Percentiles rank a stretch among this genome's conserved stretches.
phyloP scores from a whole-genome alignment of 2,888 invertebrate species.

The Agrilus biguttatus region DNA sequence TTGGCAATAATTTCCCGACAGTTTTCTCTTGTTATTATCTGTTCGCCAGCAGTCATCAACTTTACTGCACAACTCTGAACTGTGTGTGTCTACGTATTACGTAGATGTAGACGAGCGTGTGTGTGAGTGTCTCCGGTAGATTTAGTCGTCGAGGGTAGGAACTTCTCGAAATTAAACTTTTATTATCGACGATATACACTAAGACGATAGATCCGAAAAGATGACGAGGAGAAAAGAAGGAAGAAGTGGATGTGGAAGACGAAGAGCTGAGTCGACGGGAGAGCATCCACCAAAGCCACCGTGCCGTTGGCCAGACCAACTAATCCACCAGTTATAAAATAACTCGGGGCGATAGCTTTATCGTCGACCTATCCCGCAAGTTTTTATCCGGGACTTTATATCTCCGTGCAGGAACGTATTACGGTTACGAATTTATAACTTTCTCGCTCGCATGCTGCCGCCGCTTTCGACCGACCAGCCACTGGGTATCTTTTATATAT shows the following conservation, averaged over 20 bases:
- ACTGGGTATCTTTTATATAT: too few relatives aligned
- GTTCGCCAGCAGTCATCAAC: too few relatives aligned
- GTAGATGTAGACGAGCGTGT: background rate
- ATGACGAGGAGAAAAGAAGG: background rate
- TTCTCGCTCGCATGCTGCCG: too few relatives aligned
- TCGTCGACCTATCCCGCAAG: conserved; percentile 8
- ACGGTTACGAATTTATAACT: background rate
- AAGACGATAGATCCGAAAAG: background rate
- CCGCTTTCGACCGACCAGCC: too few relatives aligned
- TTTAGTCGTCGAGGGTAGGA: too few relatives aligned
- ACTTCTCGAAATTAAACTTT: too few relatives aligned
- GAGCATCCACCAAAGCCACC: background rate
- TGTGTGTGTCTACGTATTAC: background rate
- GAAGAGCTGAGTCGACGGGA: background rate
- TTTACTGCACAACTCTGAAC: too few relatives aligned
- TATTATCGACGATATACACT: background rate
- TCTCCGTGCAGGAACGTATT: conserved; percentile 9
- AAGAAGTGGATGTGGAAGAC: background rate
- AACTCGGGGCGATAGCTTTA: conserved; percentile 10
- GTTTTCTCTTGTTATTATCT: too few relatives aligned
- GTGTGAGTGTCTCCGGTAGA: too few relatives aligned
- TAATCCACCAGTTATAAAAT: conserved; percentile 11
- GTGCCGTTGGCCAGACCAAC: conserved; percentile 6
- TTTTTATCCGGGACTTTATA: conserved; percentile 9
- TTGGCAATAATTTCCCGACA: too few relatives aligned